phyloP scores from a whole-genome alignment of 2,888 invertebrate species.

The Trachelus stipa region DNA sequence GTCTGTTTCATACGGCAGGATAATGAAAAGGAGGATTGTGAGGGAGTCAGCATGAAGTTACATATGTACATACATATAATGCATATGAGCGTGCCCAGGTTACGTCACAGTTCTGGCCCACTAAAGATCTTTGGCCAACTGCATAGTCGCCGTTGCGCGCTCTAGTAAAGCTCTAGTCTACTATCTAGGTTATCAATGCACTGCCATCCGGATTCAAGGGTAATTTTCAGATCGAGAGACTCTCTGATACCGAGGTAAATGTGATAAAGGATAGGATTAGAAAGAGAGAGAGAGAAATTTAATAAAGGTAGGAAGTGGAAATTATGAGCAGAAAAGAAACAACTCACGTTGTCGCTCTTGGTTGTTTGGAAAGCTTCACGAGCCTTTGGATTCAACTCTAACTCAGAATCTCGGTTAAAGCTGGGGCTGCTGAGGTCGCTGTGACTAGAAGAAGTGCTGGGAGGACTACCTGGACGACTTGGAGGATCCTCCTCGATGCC shows the following conservation, averaged over 20 bases:
- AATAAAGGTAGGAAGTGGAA: background rate
- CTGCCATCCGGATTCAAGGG: background rate
- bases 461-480: constrained; percentile 75
- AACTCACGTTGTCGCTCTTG: constrained; percentile 51
- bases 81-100: background rate
- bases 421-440: constrained; percentile 79
- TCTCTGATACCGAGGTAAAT: background rate
- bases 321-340: background rate
- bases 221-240: background rate
- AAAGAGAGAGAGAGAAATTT: background rate
- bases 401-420: constrained; percentile 77
- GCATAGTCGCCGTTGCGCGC: background rate
- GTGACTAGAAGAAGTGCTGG: constrained; percentile 79
- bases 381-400: constrained; percentile 71
- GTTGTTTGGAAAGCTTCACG: constrained; percentile 55
- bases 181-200: background rate
- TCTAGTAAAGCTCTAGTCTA: background rate
- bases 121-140: background rate
- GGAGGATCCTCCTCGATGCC: constrained; percentile 69
- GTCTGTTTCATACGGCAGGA: background rate
- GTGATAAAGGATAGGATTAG: background rate
- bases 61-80: background rate
- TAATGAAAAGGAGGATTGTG: background rate
- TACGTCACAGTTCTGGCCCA: background rate
- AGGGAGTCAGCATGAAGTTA: background rate